Evolutionary conservation across 1,140 invertebrate species (phyloP).

Genomic region (Diprion similis): DNA sequence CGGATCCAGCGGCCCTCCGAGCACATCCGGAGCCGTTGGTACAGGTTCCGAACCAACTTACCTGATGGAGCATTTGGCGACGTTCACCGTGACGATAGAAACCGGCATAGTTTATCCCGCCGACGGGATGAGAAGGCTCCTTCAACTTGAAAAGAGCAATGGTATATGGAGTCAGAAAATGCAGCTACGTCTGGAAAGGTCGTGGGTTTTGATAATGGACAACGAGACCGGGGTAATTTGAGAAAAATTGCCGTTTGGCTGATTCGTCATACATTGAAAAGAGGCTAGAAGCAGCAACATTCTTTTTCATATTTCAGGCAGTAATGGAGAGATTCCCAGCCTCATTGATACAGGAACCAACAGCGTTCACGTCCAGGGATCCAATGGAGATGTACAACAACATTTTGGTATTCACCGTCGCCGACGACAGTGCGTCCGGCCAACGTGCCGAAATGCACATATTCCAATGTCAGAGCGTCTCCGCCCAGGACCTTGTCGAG

Average conservation of each 20-base stretch:
- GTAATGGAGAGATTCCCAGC: slow-evolving; percentile 96
- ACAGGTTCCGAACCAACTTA: slow-evolving; percentile 77
- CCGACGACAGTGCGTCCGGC: slow-evolving; percentile 65
- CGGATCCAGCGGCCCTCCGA: slow-evolving; percentile 45
- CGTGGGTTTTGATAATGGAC: slow-evolving; percentile 93
- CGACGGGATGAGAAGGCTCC: slow-evolving; percentile 94
- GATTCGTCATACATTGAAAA: slow-evolving; percentile 9
- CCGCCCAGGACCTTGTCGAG: slow-evolving; percentile 87
- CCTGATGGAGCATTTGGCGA: slow-evolving; percentile 95
- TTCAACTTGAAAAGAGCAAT: slow-evolving; percentile 96
- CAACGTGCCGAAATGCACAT: slow-evolving; percentile 96
- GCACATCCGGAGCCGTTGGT: slow-evolving; percentile 47
- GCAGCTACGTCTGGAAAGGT: slow-evolving; percentile 87
- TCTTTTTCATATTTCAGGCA: slow-evolving; percentile 68
- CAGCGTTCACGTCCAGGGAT: slow-evolving; percentile 95
- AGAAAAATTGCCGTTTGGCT: slow-evolving; percentile 8
- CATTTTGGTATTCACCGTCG: slow-evolving; percentile 95
- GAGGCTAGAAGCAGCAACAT: neutral
- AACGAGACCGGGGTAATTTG: slow-evolving; percentile 91
- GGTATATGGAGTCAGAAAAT: slow-evolving; percentile 99
- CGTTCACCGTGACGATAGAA: slow-evolving; percentile 92
- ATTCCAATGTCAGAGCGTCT: slow-evolving; percentile 90
- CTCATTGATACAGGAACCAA: slow-evolving; percentile 90
- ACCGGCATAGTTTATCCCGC: slow-evolving; percentile 86
- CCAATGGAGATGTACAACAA: slow-evolving; percentile 98